These are phyloP conservation scores for Dufourea novaeangliae DNA, from an alignment of 1,140 invertebrate genomes.

Conservation along the genomic window DNA sequence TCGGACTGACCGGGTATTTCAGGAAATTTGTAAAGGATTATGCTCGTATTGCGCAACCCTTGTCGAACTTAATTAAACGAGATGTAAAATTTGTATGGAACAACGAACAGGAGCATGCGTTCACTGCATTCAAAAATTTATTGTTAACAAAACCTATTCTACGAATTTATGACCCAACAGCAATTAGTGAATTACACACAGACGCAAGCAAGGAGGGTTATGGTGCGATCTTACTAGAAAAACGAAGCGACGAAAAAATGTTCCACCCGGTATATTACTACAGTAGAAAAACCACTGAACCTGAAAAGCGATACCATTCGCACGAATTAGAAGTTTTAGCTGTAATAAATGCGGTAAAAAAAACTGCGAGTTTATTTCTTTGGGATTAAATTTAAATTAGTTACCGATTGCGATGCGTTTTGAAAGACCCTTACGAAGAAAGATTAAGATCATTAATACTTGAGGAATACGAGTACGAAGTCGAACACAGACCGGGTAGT, in stretches of 20 bases:
- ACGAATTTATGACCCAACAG: no score
- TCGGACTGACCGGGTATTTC: no score
- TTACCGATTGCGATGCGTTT: no score
- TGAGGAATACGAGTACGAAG: neutral
- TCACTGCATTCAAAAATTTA: no score
- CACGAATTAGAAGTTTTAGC: neutral
- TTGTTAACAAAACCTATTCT: no score
- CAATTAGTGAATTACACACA: neutral
- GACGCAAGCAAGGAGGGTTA: neutral
- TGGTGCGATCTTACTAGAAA: neutral
- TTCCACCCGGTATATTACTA: neutral
- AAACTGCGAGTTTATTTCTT: neutral
- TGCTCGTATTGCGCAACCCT: no score
- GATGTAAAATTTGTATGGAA: no score
- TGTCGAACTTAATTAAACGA: no score
- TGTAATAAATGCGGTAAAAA: neutral
- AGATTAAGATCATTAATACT: neutral
- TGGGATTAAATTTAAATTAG: no score
- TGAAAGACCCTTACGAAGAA: neutral
- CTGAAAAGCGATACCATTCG: neutral
- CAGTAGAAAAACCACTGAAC: neutral
- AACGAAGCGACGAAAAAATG: neutral
- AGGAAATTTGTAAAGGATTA: no score
- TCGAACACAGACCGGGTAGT: neutral
- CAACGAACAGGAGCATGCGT: no score